Conservation (phyloP, 1,140 invertebrate genomes). For the Drosophila repletoides region DNA sequence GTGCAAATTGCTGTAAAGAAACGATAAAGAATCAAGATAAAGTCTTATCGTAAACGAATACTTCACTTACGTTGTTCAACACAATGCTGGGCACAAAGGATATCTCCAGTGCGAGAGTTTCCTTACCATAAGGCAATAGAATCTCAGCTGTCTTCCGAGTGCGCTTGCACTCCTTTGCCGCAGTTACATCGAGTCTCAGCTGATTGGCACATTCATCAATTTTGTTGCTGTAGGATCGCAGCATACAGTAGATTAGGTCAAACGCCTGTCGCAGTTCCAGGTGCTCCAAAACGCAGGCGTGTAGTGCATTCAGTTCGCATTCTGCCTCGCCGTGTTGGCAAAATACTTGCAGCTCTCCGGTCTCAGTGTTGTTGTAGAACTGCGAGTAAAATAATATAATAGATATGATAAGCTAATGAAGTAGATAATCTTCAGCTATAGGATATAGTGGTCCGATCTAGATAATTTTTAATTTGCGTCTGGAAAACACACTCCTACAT, state of each 20-base stretch:
- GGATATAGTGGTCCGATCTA: too few relatives aligned
- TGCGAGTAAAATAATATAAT: background rate
- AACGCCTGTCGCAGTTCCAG: slow-evolving; percentile 44
- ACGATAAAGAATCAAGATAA: background rate
- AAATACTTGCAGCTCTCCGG: slow-evolving; percentile 33
- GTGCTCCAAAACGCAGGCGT: slow-evolving; percentile 70
- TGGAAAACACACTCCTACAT: too few relatives aligned
- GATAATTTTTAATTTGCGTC: too few relatives aligned
- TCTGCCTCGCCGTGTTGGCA: slow-evolving; percentile 69
- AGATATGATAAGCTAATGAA: background rate
- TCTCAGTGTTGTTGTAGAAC: slow-evolving; percentile 61
- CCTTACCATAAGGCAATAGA: slow-evolving; percentile 60
- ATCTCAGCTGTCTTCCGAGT: slow-evolving; percentile 55
- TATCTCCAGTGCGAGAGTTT: slow-evolving; percentile 55
- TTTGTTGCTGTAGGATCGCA: slow-evolving; percentile 48
- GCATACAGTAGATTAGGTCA: slow-evolving; percentile 66
- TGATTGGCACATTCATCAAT: slow-evolving; percentile 52
- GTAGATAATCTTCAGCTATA: too few relatives aligned
- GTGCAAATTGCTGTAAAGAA: slow-evolving; percentile 51
- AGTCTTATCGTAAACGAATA: background rate
- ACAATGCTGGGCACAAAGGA: slow-evolving; percentile 77
- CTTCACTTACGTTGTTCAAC: slow-evolving; percentile 60
- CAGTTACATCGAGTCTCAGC: slow-evolving; percentile 48
- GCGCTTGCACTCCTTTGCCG: slow-evolving; percentile 53
- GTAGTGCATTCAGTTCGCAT: slow-evolving; percentile 75